Conservation (phyloP, 2,888 invertebrate genomes). For the Xanthia icteritia region DNA sequence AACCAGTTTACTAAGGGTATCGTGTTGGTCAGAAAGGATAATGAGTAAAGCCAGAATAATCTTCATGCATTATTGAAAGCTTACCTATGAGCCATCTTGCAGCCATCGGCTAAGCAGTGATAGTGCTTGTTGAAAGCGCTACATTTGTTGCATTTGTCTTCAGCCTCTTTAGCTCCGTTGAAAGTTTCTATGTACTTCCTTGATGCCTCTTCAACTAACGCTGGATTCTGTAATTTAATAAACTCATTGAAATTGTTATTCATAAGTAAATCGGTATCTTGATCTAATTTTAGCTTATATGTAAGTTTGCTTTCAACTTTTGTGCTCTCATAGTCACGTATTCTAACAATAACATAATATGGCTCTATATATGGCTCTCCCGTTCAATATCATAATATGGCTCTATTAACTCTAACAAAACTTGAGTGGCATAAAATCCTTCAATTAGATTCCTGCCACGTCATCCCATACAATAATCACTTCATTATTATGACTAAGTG, state of each 20-base stretch:
- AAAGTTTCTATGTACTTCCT: constrained; percentile 88
- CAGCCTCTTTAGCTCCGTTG: constrained; percentile 87
- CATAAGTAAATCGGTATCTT: background rate
- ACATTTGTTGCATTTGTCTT: constrained; percentile 89
- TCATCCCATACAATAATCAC: constrained; percentile 57
- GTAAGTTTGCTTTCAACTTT: background rate
- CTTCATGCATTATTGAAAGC: background rate
- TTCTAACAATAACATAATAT: background rate
- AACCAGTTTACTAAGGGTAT: background rate
- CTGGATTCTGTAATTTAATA: constrained; percentile 84
- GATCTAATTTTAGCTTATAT: background rate
- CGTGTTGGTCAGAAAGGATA: background rate
- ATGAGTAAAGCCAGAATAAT: background rate
- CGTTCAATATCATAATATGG: constrained; percentile 7
- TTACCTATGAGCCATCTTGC: constrained; percentile 93
- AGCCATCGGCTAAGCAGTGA: constrained; percentile 95
- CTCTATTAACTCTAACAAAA: constrained; percentile 55
- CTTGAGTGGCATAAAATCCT: constrained; percentile 64
- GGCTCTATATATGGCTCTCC: too few relatives aligned
- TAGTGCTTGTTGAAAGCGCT: constrained; percentile 95
- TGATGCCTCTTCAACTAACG: constrained; percentile 90
- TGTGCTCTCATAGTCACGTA: background rate
- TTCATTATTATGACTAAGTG: constrained; percentile 50
- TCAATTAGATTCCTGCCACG: constrained; percentile 61
- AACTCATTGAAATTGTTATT: background rate